A percentile compares a stretch with the other conserved stretches of the same genome.
Evolutionary conservation across 2,888 invertebrate species (phyloP).

Genomic region (Scaptodrosophila latifasciaeformis): DNA sequence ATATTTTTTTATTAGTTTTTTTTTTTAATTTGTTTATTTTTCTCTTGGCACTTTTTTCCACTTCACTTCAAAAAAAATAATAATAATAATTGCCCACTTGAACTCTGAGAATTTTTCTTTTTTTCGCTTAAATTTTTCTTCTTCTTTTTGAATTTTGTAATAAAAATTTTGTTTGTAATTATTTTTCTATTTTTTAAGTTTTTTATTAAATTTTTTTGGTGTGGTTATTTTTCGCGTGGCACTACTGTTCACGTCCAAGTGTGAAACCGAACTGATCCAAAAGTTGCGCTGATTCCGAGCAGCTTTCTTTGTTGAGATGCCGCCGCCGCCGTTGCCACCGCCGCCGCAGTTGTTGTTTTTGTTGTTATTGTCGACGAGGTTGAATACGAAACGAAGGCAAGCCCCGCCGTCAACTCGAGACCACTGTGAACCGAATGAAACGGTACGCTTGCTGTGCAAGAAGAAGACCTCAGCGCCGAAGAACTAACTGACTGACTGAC

Average conservation of each 20-base stretch:
- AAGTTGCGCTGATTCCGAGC: conserved; percentile 65
- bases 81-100: conserved; percentile 13
- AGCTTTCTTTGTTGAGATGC: conserved; percentile 72
- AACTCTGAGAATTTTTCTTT: background rate
- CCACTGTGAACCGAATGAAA: no score
- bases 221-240: conserved; percentile 40
- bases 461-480: no score
- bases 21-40: background rate
- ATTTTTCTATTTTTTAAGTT: background rate
- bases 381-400: conserved; percentile 27
- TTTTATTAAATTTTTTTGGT: no score
- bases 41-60: conserved; percentile 9
- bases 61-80: background rate
- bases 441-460: no score
- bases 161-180: background rate
- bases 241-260: conserved; percentile 67
- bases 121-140: background rate
- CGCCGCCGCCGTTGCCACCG: conserved; percentile 8
- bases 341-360: conserved; percentile 18
- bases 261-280: conserved; percentile 72
- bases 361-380: conserved; percentile 2
- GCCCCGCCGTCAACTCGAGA: conserved; percentile 29
- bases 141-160: background rate
- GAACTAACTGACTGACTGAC: no score
- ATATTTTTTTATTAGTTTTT: background rate